Evolutionary conservation across 92 coral and sea anemone genomes (phyloP).

Genomic region (Paragorgia papillata): DNA sequence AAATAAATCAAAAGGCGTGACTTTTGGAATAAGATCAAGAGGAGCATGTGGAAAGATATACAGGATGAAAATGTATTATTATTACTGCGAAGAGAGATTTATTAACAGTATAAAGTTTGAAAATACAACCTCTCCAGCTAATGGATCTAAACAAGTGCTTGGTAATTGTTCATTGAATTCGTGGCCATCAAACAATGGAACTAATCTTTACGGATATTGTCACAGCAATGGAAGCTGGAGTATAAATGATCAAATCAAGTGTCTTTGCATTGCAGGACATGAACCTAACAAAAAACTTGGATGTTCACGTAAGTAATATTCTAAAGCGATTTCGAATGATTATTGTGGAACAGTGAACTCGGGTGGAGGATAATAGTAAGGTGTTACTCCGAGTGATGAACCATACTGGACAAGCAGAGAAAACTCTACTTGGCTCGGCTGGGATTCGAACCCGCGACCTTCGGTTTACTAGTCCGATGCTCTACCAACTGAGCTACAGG

Average conservation of each 20-base stretch:
- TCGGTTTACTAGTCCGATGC: too few species aligned
- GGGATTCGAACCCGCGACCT: too few species aligned
- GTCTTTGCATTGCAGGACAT: conserved; percentile 76
- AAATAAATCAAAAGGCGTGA: neutral
- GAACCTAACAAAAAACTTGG: conserved; percentile 15
- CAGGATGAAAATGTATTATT: conserved; percentile 55
- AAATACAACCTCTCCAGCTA: conserved; percentile 63
- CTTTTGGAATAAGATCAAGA: conserved; percentile 1
- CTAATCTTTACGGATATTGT: conserved; percentile 54
- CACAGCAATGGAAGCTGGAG: conserved; percentile 77
- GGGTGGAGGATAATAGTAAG: too few species aligned
- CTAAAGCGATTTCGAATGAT: neutral
- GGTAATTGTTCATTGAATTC: conserved; percentile 67
- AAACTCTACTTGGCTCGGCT: too few species aligned
- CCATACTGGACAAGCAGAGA: too few species aligned
- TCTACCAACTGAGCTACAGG: too few species aligned
- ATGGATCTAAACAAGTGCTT: conserved; percentile 19
- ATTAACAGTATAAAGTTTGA: conserved; percentile 60
- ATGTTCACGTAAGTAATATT: conserved; percentile 35
- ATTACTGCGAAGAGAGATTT: conserved; percentile 59
- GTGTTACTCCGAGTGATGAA: too few species aligned
- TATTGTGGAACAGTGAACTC: too few species aligned
- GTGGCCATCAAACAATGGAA: neutral
- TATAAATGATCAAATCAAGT: conserved; percentile 41
- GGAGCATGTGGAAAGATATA: conserved; percentile 67